phyloP scores from a whole-genome alignment of 1,140 invertebrate genomes.

The Cyphomyrmex costatus region DNA sequence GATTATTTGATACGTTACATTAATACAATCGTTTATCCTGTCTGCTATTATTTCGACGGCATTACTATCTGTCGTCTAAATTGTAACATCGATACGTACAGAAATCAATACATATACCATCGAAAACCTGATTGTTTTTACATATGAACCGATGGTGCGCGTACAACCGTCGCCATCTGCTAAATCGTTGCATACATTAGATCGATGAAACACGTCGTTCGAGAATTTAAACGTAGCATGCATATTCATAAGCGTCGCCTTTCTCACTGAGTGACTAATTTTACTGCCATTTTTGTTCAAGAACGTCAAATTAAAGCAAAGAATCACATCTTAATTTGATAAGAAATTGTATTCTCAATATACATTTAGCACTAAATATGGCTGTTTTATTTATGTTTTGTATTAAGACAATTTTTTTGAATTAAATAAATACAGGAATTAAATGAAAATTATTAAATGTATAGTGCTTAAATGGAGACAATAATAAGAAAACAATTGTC shows the following conservation, averaged over 20 bases:
- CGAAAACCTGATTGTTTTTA: conserved; percentile 47
- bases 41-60: conserved; percentile 16
- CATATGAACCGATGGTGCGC: conserved; percentile 7
- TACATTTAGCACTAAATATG: background rate
- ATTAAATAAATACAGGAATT: background rate
- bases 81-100: conserved; percentile 6
- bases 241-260: conserved; percentile 50
- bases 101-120: conserved; percentile 21
- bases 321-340: background rate
- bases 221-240: conserved; percentile 49
- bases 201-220: conserved; percentile 48
- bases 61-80: conserved; percentile 44
- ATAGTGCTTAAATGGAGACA: background rate
- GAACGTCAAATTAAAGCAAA: background rate
- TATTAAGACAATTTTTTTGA: background rate
- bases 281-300: conserved; percentile 26
- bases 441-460: background rate
- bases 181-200: conserved; percentile 52
- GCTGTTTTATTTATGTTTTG: background rate
- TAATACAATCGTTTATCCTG: conserved; percentile 51
- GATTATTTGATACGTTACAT: conserved; percentile 31
- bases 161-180: conserved; percentile 24
- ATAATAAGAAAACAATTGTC: background rate
- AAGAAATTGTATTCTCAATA: background rate
- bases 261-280: conserved; percentile 33